phyloP scores from a whole-genome alignment of 2,888 invertebrate species.

The Argynnis bischoffii region DNA sequence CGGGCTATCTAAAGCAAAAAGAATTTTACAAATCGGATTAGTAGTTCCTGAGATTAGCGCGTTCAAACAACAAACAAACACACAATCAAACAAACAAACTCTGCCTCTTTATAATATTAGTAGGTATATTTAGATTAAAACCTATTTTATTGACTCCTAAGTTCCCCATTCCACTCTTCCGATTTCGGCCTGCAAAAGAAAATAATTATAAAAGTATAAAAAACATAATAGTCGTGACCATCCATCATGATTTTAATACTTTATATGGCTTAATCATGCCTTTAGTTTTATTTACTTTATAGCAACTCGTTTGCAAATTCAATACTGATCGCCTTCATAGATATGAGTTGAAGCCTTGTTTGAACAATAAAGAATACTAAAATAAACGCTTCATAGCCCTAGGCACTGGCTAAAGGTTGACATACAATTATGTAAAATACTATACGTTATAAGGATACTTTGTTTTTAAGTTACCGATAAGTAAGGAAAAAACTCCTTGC shows the following conservation, averaged over 20 bases:
- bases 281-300: constrained; percentile 3
- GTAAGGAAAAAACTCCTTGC: too few relatives aligned
- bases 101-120: too few relatives aligned
- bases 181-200: not conserved
- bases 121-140: too few relatives aligned
- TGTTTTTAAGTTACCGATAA: too few relatives aligned
- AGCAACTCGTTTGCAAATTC: constrained; percentile 16
- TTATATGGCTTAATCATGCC: constrained; percentile 10
- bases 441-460: not conserved
- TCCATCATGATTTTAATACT: not conserved
- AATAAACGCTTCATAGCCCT: constrained; percentile 1
- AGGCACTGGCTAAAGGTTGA: constrained; percentile 6
- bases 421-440: constrained; percentile 3
- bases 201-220: not conserved
- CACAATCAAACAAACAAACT: too few relatives aligned
- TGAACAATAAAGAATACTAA: constrained; percentile 22
- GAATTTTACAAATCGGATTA: too few relatives aligned
- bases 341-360: constrained; percentile 9
- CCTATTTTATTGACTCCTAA: too few relatives aligned
- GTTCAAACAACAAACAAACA: too few relatives aligned
- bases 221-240: not conserved
- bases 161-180: too few relatives aligned
- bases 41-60: too few relatives aligned
- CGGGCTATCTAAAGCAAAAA: too few relatives aligned
- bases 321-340: constrained; percentile 20